Conservation (phyloP, 2,113 vertebrate genomes). For the Menidia beryllina region DNA sequence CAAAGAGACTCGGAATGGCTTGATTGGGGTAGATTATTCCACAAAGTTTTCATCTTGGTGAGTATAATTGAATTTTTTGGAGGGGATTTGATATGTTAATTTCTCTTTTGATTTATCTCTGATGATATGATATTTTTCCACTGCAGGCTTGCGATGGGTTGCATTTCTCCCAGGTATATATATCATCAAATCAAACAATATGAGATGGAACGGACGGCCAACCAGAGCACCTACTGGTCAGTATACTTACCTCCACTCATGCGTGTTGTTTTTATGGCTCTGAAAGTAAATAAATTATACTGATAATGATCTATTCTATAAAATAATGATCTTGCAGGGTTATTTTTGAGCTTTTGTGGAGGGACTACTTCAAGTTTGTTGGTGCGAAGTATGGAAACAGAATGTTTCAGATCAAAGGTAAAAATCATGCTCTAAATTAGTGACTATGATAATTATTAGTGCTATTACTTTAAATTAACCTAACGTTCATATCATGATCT, state of each 20-base stretch:
- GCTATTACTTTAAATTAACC: neutral
- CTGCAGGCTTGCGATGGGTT: slow-evolving; percentile 85
- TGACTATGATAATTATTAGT: neutral
- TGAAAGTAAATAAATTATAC: neutral
- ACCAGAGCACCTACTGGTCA: slow-evolving; percentile 88
- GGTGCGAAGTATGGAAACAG: slow-evolving; percentile 82
- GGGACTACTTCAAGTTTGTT: slow-evolving; percentile 88
- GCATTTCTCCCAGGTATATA: slow-evolving; percentile 86
- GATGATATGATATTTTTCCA: slow-evolving; percentile 1
- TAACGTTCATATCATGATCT: neutral
- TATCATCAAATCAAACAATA: slow-evolving; percentile 85
- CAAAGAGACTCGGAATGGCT: slow-evolving; percentile 86
- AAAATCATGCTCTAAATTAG: neutral
- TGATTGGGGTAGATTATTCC: slow-evolving; percentile 85
- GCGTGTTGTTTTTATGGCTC: neutral
- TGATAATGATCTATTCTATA: neutral
- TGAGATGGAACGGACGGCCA: slow-evolving; percentile 83
- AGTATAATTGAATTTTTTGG: slow-evolving; percentile 22
- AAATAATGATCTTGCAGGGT: slow-evolving; percentile 77
- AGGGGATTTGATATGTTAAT: neutral
- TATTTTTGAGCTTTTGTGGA: slow-evolving; percentile 88
- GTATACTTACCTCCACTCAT: slow-evolving; percentile 6
- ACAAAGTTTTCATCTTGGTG: slow-evolving; percentile 88
- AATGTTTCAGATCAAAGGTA: slow-evolving; percentile 84
- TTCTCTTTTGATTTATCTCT: slow-evolving; percentile 1